Conservation (phyloP, 2,113 vertebrate species). For the Trachemys scripta region DNA sequence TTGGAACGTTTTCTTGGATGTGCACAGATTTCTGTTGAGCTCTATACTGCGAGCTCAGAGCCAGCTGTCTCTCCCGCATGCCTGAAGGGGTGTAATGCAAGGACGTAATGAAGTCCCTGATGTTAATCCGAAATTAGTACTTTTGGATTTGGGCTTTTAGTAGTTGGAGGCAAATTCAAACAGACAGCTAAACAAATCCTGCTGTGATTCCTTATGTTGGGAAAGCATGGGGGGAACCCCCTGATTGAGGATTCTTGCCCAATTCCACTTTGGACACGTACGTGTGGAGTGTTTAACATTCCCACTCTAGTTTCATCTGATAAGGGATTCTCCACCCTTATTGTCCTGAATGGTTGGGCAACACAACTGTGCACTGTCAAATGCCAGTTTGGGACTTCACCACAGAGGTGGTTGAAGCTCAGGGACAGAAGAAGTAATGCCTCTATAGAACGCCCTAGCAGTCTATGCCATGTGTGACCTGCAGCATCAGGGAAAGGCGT, state of each 20-base stretch:
- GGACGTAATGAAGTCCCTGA: neutral
- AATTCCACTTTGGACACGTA: neutral
- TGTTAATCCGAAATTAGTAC: neutral
- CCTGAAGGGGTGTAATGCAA: neutral
- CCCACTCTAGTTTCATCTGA: neutral
- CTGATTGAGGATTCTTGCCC: fast-evolving
- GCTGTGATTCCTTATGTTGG: neutral
- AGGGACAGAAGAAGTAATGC: neutral
- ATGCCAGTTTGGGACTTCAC: neutral
- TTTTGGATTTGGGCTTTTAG: neutral
- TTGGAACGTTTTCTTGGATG: neutral
- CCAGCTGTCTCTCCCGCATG: neutral
- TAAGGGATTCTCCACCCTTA: neutral
- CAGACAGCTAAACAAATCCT: neutral
- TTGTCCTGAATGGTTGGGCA: neutral
- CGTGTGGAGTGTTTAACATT: neutral
- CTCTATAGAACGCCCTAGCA: too few relatives aligned
- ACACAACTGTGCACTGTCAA: neutral
- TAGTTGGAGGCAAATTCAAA: neutral
- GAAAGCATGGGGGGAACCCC: neutral
- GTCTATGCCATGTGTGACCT: neutral
- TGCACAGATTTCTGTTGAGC: neutral
- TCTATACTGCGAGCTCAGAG: neutral
- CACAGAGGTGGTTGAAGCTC: neutral
- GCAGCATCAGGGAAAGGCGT: neutral